A percentile compares a stretch with the other conserved stretches of the same genome.
These are phyloP conservation scores for Synergus umbraculus DNA, from an alignment of 2,888 invertebrate species.

Conservation along the genomic window DNA sequence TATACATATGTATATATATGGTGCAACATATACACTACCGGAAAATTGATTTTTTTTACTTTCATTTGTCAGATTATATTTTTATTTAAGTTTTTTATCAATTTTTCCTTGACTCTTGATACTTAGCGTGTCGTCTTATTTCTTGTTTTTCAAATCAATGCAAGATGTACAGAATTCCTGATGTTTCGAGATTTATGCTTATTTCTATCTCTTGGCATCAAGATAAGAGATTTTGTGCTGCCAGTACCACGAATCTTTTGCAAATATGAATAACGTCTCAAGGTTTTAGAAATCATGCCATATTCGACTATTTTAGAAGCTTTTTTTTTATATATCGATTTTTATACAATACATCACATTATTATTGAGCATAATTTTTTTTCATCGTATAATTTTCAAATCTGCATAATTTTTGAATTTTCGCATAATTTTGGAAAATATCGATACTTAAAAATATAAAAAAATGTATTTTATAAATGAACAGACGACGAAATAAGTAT, in stretches of 20 bases:
- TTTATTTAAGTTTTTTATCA: too few relatives aligned
- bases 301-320: neutral
- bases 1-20: neutral
- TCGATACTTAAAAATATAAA: too few relatives aligned
- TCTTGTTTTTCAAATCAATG: conserved; percentile 28
- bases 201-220: conserved; percentile 16
- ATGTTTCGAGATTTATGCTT: conserved; percentile 24
- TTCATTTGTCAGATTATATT: neutral
- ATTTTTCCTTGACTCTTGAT: neutral
- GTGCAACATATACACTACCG: neutral
- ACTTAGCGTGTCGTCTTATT: neutral
- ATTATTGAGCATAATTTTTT: too few relatives aligned
- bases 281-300: conserved; percentile 12
- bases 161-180: neutral
- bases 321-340: neutral
- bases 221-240: conserved; percentile 10
- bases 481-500: too few relatives aligned
- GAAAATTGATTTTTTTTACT: neutral
- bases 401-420: too few relatives aligned
- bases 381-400: too few relatives aligned
- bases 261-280: conserved; percentile 31
- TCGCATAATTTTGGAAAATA: too few relatives aligned
- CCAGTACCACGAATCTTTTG: conserved; percentile 5
- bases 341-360: too few relatives aligned
- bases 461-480: too few relatives aligned